Base-by-base conservation (phyloP, 2,113 vertebrate genomes). In the Mionectes macconnelli region DNA sequence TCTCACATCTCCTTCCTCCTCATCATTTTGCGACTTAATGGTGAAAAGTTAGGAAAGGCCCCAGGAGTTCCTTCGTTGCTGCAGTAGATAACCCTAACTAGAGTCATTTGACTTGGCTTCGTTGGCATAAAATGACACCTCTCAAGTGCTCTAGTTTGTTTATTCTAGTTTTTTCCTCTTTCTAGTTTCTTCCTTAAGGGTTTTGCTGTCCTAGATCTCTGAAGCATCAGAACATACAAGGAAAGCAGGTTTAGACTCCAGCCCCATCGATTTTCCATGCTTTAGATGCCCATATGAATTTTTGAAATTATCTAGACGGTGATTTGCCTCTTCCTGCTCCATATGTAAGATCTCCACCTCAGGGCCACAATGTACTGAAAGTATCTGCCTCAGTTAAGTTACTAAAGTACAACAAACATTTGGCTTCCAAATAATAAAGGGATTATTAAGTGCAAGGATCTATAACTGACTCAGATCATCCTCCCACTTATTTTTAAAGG, bases 261-360 rank as follows among this genome's bases (percentile, higher is more conserved):
- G 45, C 22, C 35, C 17, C 37, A 7, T 37, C 1, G 8, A 15
- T 45, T 75, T 84, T 81, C 69, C 30, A 23, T 86, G 33, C 39
- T 78, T 83, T 27, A 70, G 55, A 35, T 31, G 28, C 9, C 27
- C 55, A 7, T 40, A 15, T 63, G 67, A 87, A 49, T 83, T 73
- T 84, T 87, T 73, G 8, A 82, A 56, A 39, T 49, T 16, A 45
- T n/a, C 39, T 70, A 50, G 35, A 84, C 75, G 39, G 14, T 70
- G 52, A 67, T 91, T 94, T 96, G 55, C 78, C 44, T 94, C 45
- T 77, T 69, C 30, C 42, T 94, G 24, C 35, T 96, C 42, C 24
- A 70, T 70, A 72, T 81, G 44, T 68, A 96, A 74, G 47, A 63
- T 44, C 16, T 85, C 80, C 55, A 88, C 79, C 85, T 83, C 33